Conservation (phyloP, 2,113 vertebrate genomes). For the Apus apus region DNA sequence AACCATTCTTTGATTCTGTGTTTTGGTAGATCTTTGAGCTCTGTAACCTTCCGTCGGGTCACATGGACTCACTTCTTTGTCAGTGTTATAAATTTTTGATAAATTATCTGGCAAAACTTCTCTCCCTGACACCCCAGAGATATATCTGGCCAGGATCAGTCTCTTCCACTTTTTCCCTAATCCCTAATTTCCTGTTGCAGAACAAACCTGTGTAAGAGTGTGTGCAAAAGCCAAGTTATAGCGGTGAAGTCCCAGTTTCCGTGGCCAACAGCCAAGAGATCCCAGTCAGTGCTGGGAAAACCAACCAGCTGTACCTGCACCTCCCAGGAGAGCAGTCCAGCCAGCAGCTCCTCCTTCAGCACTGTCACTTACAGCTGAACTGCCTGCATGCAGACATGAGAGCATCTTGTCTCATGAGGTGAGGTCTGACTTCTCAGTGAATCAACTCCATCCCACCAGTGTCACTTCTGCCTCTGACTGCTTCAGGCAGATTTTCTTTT, state of each 20-base stretch:
- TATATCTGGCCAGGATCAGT: neutral
- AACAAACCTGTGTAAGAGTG: neutral
- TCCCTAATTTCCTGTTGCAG: neutral
- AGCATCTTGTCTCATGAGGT: neutral
- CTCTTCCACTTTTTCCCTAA: neutral
- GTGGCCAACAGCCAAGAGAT: neutral
- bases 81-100: neutral
- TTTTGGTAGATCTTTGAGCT: neutral
- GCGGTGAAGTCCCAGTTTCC: neutral
- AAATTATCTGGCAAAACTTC: neutral
- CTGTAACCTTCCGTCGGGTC: neutral
- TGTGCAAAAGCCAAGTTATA: no score
- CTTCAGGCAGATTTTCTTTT: neutral
- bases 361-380: neutral
- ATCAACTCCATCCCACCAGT: neutral
- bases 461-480: neutral
- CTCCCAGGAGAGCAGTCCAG: neutral
- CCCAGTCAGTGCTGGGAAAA: fast-evolving
- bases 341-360: neutral
- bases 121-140: neutral
- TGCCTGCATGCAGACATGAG: neutral
- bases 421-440: neutral
- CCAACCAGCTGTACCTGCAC: neutral
- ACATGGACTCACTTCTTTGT: fast-evolving
- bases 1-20: no score